Evolutionary conservation across 2,113 vertebrate genomes (phyloP).

Genomic region (Sceloporus undulatus): DNA sequence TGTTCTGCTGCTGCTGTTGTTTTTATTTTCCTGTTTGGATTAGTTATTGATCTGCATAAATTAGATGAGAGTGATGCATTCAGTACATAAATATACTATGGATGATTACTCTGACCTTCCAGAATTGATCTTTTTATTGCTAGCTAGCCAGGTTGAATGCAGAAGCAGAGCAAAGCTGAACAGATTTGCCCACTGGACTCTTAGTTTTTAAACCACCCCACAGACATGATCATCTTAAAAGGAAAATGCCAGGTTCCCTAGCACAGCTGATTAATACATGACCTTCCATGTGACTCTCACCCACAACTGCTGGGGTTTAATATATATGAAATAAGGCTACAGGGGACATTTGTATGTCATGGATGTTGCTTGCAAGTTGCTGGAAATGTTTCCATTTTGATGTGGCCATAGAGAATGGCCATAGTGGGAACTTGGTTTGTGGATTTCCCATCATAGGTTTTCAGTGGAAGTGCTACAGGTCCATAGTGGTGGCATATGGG

Average conservation of each 20-base stretch:
- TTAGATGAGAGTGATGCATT: conserved; percentile 28
- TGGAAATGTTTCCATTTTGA: neutral
- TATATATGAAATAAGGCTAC: neutral
- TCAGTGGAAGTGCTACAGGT: neutral
- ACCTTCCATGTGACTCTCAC: conserved; percentile 4
- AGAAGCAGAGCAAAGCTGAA: neutral
- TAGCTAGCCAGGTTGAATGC: conserved; percentile 10
- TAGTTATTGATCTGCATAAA: conserved; percentile 45
- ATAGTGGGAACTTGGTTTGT: neutral
- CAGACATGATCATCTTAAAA: conserved; percentile 22
- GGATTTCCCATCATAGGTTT: neutral
- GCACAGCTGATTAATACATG: neutral
- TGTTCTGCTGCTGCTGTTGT: neutral
- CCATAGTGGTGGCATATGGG: neutral
- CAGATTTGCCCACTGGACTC: neutral
- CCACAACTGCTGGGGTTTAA: neutral
- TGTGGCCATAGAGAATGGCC: neutral
- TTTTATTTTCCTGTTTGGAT: conserved; percentile 31
- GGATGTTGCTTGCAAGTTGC: neutral
- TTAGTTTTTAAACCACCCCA: conserved; percentile 13
- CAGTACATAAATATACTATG: conserved; percentile 43
- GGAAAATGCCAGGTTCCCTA: conserved; percentile 20
- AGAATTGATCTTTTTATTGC: conserved; percentile 46
- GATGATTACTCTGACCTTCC: conserved; percentile 41
- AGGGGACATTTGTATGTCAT: neutral